These are phyloP conservation scores for Neodontobutis hainanensis DNA, from an alignment of 2,113 vertebrate species.

Conservation along the genomic window DNA sequence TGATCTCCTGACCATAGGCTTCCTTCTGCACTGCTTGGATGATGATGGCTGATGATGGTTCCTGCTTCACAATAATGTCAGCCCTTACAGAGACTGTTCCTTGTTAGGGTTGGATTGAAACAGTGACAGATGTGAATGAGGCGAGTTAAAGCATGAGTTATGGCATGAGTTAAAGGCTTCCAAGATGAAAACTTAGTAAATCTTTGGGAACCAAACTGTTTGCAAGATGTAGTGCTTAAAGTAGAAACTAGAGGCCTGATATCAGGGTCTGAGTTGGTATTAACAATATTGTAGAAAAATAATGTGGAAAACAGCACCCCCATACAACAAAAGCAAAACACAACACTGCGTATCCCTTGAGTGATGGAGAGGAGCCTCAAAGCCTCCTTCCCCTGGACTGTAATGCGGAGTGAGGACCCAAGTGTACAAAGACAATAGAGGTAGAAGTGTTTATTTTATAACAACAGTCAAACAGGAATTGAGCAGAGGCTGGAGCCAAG, in stretches of 20 bases:
- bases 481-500: too few relatives aligned
- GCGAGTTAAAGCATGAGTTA: constrained; percentile 10
- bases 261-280: constrained; percentile 20
- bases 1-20: constrained; percentile 7
- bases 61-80: constrained; percentile 32
- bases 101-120: not conserved
- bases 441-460: too few relatives aligned
- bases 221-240: constrained; percentile 7
- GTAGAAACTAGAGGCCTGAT: not conserved
- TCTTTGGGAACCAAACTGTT: constrained; percentile 14
- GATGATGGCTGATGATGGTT: not conserved
- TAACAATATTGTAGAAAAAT: constrained; percentile 15
- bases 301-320: too few relatives aligned
- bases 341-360: too few relatives aligned
- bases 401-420: too few relatives aligned
- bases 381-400: too few relatives aligned
- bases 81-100: not conserved
- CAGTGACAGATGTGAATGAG: constrained; percentile 14
- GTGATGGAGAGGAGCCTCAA: too few relatives aligned
- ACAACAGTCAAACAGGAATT: too few relatives aligned
- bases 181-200: constrained; percentile 38
- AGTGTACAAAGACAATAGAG: too few relatives aligned
- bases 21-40: constrained; percentile 18
- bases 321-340: too few relatives aligned
- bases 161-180: constrained; percentile 10